Evolutionary conservation across 2,888 invertebrate species (phyloP).

Genomic region (Cartodere bifasciata): DNA sequence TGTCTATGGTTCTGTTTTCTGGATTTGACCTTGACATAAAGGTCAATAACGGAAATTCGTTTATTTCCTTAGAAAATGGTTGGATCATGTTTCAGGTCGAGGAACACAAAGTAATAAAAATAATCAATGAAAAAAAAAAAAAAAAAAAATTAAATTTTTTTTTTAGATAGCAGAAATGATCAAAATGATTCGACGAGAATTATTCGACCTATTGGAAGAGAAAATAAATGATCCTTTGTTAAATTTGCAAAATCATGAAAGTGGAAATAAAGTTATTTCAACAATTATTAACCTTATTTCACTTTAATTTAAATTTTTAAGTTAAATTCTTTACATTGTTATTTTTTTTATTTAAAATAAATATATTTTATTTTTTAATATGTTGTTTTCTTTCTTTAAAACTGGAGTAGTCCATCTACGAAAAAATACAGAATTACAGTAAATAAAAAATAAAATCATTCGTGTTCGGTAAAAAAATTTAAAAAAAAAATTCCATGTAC

Average conservation of each 20-base stretch:
- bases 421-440: too few relatives aligned
- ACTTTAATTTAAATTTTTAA: conserved; percentile 8
- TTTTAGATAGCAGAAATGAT: conserved; percentile 68
- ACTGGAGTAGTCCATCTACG: background rate
- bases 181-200: conserved; percentile 61
- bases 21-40: conserved; percentile 64
- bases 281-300: conserved; percentile 61
- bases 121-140: conserved; percentile 13
- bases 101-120: conserved; percentile 48
- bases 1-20: conserved; percentile 59
- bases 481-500: too few relatives aligned
- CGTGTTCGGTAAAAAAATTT: too few relatives aligned
- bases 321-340: too few relatives aligned
- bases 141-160: conserved; percentile 7
- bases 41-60: conserved; percentile 58
- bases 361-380: background rate
- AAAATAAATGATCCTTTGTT: conserved; percentile 74
- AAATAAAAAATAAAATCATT: too few relatives aligned
- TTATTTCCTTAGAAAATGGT: conserved; percentile 62
- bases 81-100: conserved; percentile 74
- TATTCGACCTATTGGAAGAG: conserved; percentile 64
- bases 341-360: conserved; percentile 1
- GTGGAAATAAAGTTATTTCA: conserved; percentile 61
- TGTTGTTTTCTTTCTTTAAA: background rate
- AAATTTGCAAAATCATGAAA: conserved; percentile 58